Evolutionary conservation across 1,140 invertebrate genomes (phyloP), one percentile per base, ranked within the genome.

Genomic region (Galendromus occidentalis): DNA sequence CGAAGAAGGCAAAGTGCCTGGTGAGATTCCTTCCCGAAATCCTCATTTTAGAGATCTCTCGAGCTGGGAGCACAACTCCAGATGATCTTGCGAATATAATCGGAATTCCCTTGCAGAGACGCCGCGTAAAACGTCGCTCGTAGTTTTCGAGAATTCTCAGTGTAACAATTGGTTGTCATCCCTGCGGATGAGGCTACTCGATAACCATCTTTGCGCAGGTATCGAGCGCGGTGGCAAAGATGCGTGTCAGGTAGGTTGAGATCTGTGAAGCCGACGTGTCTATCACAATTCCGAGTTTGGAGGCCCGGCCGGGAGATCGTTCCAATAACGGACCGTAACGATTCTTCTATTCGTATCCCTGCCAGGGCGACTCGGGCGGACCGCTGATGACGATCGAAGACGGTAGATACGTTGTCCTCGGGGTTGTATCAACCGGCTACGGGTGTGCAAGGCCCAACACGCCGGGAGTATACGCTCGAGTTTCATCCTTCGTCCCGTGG

Each of bases 371-470:
- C 66, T 70, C 69, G 9, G 86, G 86, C 33, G 84, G 84, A 0
- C 74, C 73, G 1, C 64, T 76, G 29, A 66, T 66, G 30, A 70
- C 69, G 9, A 55, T 69, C 14, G 47, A 65, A 22, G 33, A 71
- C 28, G 68, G 71, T 20, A 69, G 66, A 33, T 75, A 72, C 70
- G 71, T 69, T 29, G 42, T 75, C 51, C 85, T 91, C 1, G 91
- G 91, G 39, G 84, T 95, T 14, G 88, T 92, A 0, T 90, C 87
- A 14, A 94, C 87, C 86, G 92, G 92, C 28, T 88, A 91, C 70
- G 89, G 89, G 25, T 94, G 91, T 73, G 91, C 89, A 6, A 86
- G 90, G 77, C 85, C 85, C 25, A 84, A 88, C 74, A 88, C 86
- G 76, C 91, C 91, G 0, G 91, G 91, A 14, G 88, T 91, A 0